Base-by-base conservation (phyloP, 1,140 invertebrate genomes). In the Drosophila nebulosa region DNA sequence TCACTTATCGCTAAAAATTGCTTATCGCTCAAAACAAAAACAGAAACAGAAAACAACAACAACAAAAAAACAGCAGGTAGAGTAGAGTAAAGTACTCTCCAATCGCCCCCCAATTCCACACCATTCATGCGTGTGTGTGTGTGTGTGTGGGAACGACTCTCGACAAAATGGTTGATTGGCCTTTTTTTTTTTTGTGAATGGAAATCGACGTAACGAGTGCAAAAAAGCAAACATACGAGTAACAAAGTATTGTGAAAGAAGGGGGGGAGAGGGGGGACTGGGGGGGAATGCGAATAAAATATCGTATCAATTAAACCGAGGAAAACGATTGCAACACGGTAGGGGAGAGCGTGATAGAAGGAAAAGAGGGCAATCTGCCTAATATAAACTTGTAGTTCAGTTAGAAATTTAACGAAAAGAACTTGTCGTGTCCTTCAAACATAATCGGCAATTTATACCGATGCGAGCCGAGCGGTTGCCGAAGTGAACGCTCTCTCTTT, bases 171-270 rank as follows among this genome's bases (percentile, higher is more conserved):
- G 57, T 69, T 52, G 74, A 22, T 51, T 61, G 56, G 59, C 16
- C 16, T 27, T 79, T 79, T n/a, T 79, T 80, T 80, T 73, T 80
- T 81, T 81, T 73, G 70, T 73, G 73, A 76, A 76, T 76, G 73
- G 51, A 64, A 69, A 36, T 57, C 42, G 22, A 59, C 39, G 39
- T 21, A 22, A 36, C 36, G 21, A 56, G 53, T 56, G 53, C 53
- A 56, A 56, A 56, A 65, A 21, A 56, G 27, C 16, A 46, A 36
- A 36, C 35, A 36, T n/a, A 36, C 35, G 35, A 36, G 14, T n/a
- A 36, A 46, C 39, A 46, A 18, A 3, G 2, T 21, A n/a, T 18
- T 42, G 4, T 42, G 16, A 18, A 16, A 6, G 16, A 46, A 18
- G 6, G 6, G 16, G 16, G 12, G 35, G 36, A 5, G n/a, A 16